A percentile compares a stretch with the other conserved stretches of the same genome.
Conservation (phyloP, 2,888 invertebrate genomes). For the Mimachlamys varia region DNA sequence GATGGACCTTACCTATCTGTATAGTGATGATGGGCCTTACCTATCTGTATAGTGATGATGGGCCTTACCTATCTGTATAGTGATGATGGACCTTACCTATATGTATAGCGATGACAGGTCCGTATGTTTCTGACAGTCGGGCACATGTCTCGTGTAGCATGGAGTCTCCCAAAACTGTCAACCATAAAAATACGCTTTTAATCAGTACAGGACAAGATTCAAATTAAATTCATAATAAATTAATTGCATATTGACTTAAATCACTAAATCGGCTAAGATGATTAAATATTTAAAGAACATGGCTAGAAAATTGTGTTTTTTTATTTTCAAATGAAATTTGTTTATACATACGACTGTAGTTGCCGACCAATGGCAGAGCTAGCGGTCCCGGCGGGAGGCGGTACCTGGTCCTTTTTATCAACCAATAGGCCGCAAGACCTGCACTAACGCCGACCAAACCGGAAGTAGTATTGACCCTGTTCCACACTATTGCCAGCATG, state of each 20-base stretch:
- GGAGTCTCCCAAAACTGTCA: neutral
- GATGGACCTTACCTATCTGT: too few relatives aligned
- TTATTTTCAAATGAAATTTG: neutral
- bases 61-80: slow-evolving; percentile 6
- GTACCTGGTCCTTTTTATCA: neutral
- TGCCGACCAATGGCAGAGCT: neutral
- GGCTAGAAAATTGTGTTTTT: too few relatives aligned
- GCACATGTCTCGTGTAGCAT: neutral
- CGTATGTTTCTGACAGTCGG: neutral
- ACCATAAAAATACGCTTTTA: neutral
- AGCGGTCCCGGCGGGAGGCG: neutral
- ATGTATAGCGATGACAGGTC: neutral
- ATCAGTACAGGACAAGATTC: too few relatives aligned
- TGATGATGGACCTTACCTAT: neutral
- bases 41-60: too few relatives aligned
- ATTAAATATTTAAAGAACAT: too few relatives aligned
- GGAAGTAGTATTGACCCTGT: neutral
- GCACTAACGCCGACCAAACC: slow-evolving; percentile 10
- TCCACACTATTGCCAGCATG: neutral
- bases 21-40: too few relatives aligned
- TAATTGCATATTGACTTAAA: too few relatives aligned
- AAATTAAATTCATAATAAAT: too few relatives aligned
- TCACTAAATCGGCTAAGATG: too few relatives aligned
- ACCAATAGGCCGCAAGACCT: neutral
- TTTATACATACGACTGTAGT: neutral